These are phyloP conservation scores for Nemopilema nomurai DNA, from an alignment of 30 jellyfish, hydroid and myxozoan genomes.

Conservation along the genomic window DNA sequence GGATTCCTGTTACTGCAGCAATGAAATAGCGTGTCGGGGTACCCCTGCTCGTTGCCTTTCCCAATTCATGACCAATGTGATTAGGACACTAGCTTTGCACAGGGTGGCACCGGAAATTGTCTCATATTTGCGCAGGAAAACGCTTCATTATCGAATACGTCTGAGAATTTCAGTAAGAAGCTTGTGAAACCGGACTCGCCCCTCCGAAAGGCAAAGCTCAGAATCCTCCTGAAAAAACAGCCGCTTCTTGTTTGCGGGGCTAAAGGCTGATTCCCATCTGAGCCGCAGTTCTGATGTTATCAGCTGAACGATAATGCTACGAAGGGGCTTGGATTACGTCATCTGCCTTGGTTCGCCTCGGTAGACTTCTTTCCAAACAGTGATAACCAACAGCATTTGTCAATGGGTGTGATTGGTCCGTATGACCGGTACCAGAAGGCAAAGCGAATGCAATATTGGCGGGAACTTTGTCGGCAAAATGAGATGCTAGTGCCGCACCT, in stretches of 20 bases:
- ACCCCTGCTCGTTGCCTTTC: not conserved
- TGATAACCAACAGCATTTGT: too few species aligned
- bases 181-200: not conserved
- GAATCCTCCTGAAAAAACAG: not conserved
- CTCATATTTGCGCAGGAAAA: conserved; percentile 55
- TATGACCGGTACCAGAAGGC: too few species aligned
- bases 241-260: not conserved
- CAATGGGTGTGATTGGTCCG: too few species aligned
- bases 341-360: too few species aligned
- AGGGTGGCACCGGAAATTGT: conserved; percentile 41
- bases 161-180: conserved; percentile 1
- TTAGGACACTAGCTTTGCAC: conserved; percentile 5
- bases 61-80: not conserved
- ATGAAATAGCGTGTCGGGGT: conserved; percentile 9
- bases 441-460: too few species aligned
- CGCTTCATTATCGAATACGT: conserved; percentile 52
- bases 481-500: too few species aligned
- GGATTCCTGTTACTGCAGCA: too few species aligned
- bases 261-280: not conserved
- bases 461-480: too few species aligned
- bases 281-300: not conserved
- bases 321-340: too few species aligned
- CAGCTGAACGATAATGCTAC: too few species aligned
- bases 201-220: too few species aligned
- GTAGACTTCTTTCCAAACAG: too few species aligned